Conservation (phyloP, 2,113 vertebrate genomes). For the Oncorhynchus gorbuscha region DNA sequence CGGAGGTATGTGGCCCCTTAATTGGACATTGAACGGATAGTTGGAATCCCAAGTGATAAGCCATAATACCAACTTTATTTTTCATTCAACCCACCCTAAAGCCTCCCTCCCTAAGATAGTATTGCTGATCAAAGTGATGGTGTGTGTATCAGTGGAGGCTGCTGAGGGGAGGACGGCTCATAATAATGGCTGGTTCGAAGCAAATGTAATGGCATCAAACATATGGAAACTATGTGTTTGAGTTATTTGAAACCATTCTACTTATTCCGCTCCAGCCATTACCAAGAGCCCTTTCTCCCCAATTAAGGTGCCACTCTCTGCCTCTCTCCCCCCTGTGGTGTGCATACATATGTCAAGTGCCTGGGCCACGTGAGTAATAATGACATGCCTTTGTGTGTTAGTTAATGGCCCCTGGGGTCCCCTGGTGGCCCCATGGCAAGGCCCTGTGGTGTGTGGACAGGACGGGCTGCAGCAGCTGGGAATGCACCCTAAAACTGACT, state of each 20-base stretch:
- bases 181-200: too few relatives aligned
- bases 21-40: conserved; percentile 16
- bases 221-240: too few relatives aligned
- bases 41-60: neutral
- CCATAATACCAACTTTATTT: too few relatives aligned
- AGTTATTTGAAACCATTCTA: too few relatives aligned
- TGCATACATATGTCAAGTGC: conserved; percentile 45
- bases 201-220: too few relatives aligned
- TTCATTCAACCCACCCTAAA: too few relatives aligned
- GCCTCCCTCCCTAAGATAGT: too few relatives aligned
- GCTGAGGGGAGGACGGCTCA: too few relatives aligned
- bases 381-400: neutral
- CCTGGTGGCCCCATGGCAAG: neutral
- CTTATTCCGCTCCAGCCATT: too few relatives aligned
- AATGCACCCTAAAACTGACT: conserved; percentile 60
- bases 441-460: conserved; percentile 17
- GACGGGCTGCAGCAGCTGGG: conserved; percentile 68
- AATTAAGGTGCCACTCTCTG: too few relatives aligned
- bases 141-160: neutral
- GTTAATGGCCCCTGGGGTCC: neutral
- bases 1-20: conserved; percentile 38
- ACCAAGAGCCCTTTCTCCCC: too few relatives aligned
- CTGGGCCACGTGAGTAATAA: conserved; percentile 36
- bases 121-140: neutral
- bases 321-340: neutral